Percentiles rank a stretch among this genome's conserved stretches.
These are phyloP conservation scores for Panorpa germanica DNA, from an alignment of 2,888 invertebrate species.

Conservation along the genomic window DNA sequence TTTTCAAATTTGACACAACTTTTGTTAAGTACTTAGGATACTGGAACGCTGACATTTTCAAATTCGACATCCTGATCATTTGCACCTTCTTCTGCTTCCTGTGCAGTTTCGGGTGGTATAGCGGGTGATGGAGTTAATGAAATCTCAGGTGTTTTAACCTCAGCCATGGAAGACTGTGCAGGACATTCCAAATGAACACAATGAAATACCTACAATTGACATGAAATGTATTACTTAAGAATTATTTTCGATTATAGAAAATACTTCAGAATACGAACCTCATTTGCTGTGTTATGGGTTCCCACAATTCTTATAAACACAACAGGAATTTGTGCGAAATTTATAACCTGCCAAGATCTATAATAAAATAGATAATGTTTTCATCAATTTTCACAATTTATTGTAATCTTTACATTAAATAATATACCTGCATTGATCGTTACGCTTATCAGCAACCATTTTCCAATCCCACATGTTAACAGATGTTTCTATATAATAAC, in stretches of 20 bases:
- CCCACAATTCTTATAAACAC: slow-evolving; percentile 92
- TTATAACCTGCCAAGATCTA: slow-evolving; percentile 86
- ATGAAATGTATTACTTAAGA: not conserved
- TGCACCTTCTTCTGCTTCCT: no score
- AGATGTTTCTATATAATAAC: slow-evolving; percentile 90
- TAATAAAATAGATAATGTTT: slow-evolving; percentile 7
- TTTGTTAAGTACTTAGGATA: no score
- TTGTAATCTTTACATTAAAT: not conserved
- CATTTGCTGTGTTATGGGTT: slow-evolving; percentile 92
- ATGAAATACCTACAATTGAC: slow-evolving; percentile 65
- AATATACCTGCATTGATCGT: slow-evolving; percentile 48
- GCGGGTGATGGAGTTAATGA: no score
- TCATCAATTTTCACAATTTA: not conserved
- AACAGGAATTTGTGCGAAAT: slow-evolving; percentile 67
- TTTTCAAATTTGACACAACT: no score
- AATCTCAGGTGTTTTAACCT: no score
- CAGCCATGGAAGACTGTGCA: no score
- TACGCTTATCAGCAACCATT: slow-evolving; percentile 70
- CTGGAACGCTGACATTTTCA: no score
- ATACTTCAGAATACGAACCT: slow-evolving; percentile 32
- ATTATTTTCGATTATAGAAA: slow-evolving; percentile 3
- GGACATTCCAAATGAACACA: slow-evolving; percentile 97
- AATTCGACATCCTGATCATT: no score
- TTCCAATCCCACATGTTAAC: slow-evolving; percentile 87
- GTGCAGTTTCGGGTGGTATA: no score